Base-by-base conservation (phyloP, 2,113 vertebrate species). In the Uria lomvia region DNA sequence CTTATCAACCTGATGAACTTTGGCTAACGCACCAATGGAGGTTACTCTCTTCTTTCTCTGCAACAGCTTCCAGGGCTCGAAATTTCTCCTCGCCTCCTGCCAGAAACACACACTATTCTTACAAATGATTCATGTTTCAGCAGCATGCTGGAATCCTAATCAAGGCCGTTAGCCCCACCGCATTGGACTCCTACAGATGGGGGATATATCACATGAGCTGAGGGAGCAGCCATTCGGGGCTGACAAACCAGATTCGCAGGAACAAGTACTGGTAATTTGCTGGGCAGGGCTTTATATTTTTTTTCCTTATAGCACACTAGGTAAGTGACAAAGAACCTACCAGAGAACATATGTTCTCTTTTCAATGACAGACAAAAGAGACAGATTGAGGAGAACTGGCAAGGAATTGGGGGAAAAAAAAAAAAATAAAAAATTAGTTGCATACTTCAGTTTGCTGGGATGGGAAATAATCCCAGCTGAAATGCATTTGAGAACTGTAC, bases 361-460 rank as follows among this genome's bases (percentile, higher is more conserved):
- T 85, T 86, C 88, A 77, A 60, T 72, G 63, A 91, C 75, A 91
- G 91, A 94, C 58, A 91, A 94, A 88, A 91, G 79, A 81, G 84
- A 86, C 65, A 91, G 65, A 94, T 63, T 76, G 79, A 81, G 49
- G 58, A 95, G 70, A 88, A 72, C 71, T 72, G 75, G 88, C 80
- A 88, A 88, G 43, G 30, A 91, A 91, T 7, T 4, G 19, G 21
- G 13, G 5, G 36, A 7, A 7, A 36, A 36, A 36, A 36, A 36
- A 2, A 11, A 47, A 43, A 53, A n/a, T n/a, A 43, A 92, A 55
- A 56, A 72, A 62, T 8, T 26, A 60, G 40, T 92, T 67, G 23
- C 86, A 45, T 77, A 67, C 42, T 77, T 89, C 80, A 88, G 42
- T 52, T 81, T 77, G 63, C 38, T 58, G 79, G 45, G 49, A 43